Base-by-base conservation (phyloP, 2,888 invertebrate genomes). In the Drosophila vallismaia region DNA sequence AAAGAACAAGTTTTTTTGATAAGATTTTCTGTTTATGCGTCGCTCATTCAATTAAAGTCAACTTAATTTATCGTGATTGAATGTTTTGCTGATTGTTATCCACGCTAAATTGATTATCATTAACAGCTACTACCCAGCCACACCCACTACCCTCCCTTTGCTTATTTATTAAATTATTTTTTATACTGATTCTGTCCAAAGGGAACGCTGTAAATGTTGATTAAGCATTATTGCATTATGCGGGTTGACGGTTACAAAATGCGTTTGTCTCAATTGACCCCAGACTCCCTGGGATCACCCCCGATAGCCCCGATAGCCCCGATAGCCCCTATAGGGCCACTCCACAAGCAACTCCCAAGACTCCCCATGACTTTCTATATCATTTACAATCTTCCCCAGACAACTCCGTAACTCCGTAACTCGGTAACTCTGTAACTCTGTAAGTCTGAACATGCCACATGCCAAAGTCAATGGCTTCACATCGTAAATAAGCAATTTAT, bases 61-160 rank as follows among this genome's bases (percentile, higher is more conserved):
- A 90, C 90, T 91, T 89, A 91, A 91, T 91, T 88, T 83, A 90
- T 82, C 64, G 89, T 90, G 90, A 90, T 91, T 91, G 88, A 83
- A 90, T 89, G 81, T 85, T 74, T 87, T 78, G 73, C 77, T 79
- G 76, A 78, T 75, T 78, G 79, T 85, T 81, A 82, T 83, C 83
- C 79, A 63, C 69, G 72, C 64, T 82, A 78, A 81, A 82, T 83
- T 84, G 79, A 73, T 83, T 76, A 78, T 81, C 75, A 83, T 82
- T 84, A 82, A 75, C 71, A 49, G 56, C 51, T 33, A 14, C 50
- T 2, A 10, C 45, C 7, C 6, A 50, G 29, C 31, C 5, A 1
- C 36, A 10, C 9, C n/a, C 5, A 24, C 12, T 31, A 24, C 46
- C 19, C 46, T 28, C n/a, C 28, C 1, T 28, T 12, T 28, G 10